Base-by-base conservation (phyloP, 2,888 invertebrate species). In the Aromia moschata region DNA sequence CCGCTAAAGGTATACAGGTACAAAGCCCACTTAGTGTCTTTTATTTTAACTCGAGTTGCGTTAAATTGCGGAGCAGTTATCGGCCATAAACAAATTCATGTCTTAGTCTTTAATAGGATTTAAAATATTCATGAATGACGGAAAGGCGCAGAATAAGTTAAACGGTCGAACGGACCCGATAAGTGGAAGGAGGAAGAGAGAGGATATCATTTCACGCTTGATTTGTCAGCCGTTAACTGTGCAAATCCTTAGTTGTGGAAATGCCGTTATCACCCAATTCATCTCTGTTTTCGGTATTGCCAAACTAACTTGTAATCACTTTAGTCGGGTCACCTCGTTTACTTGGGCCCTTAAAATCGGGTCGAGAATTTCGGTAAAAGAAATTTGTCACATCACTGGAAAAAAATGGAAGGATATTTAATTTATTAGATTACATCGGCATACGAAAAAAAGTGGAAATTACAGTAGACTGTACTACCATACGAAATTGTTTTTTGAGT, bases 131-230 rank as follows among this genome's bases (percentile, higher is more conserved):
- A 62, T 62, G 59, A 46, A 30, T 40, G 41, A 31, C 43, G 47
- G 37, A 58, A 44, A 53, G 37, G 45, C 46, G 30, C 14, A 38
- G 60, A 68, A 62, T 68, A 60, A 56, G 62, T 61, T 64, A 63
- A 64, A 66, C 58, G 64, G 56, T 62, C 56, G 55, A 60, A 54
- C 56, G 63, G 46, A 51, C 62, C 62, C 60, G 63, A 67, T 65
- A 66, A 64, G 64, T 60, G 68, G 60, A 31, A 60, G 60, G n/a
- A 67, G 41, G 58, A 52, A 64, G 66, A 62, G 46, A 59, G 60
- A 58, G 61, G 58, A 72, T 65, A 65, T 73, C 67, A 71, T 73
- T 71, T 70, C 65, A 66, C 65, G 68, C 58, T 69, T 72, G 70
- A 72, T 71, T 73, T 72, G 69, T 62, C 63, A 64, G 60, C 71